These are phyloP conservation scores for Passer montanus DNA, from an alignment of 2,113 vertebrate genomes.

Conservation along the genomic window DNA sequence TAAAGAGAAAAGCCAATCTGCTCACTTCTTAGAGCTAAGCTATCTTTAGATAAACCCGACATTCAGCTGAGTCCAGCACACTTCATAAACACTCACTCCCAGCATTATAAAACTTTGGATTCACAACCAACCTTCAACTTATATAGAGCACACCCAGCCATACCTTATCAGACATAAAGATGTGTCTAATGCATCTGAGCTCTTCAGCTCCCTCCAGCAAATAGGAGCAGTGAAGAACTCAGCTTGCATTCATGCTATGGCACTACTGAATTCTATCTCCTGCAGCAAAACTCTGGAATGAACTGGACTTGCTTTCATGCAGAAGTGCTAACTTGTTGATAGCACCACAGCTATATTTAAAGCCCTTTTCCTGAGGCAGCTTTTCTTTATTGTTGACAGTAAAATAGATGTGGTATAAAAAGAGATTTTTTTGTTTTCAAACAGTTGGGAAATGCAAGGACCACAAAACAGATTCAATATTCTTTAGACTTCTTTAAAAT, in stretches of 20 bases:
- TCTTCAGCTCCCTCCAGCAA: background rate
- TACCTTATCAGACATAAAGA: background rate
- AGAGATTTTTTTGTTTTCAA: background rate
- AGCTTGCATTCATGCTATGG: background rate
- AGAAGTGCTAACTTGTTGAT: slow-evolving; percentile 11
- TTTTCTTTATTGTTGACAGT: slow-evolving; percentile 7
- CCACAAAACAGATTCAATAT: background rate
- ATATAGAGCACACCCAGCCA: background rate
- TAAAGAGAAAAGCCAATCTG: background rate
- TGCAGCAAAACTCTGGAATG: background rate
- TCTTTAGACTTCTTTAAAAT: background rate
- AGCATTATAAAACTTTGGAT: background rate
- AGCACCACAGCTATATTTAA: background rate
- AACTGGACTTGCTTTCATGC: background rate
- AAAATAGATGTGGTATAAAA: slow-evolving; percentile 5
- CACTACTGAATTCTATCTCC: background rate
- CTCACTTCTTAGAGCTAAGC: background rate
- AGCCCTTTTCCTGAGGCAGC: background rate
- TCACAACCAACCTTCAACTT: background rate
- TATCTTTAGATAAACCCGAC: background rate
- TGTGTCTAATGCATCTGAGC: background rate
- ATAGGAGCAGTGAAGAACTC: background rate
- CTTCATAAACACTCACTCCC: background rate
- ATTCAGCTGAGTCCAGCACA: background rate
- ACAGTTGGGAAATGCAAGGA: background rate